Evolutionary conservation across 2,888 invertebrate genomes (phyloP).

Genomic region (Spialia ferax): DNA sequence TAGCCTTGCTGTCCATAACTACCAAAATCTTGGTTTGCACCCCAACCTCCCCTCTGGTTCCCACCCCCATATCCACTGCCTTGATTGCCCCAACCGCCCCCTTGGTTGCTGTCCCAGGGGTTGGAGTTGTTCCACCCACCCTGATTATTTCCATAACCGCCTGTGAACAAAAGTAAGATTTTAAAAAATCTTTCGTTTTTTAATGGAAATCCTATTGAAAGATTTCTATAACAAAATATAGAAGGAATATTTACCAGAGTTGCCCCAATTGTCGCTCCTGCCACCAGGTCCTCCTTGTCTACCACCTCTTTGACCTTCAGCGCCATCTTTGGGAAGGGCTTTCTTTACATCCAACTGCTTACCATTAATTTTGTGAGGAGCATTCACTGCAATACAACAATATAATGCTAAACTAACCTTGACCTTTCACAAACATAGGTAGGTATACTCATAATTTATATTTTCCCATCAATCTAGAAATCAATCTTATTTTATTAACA

Average conservation of each 20-base stretch:
- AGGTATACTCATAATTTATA: too few species aligned
- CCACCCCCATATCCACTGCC: slow-evolving; percentile 50
- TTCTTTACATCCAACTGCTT: slow-evolving; percentile 97
- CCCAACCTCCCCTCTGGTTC: slow-evolving; percentile 68
- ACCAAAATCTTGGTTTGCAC: slow-evolving; percentile 90
- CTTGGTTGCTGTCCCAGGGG: slow-evolving; percentile 75
- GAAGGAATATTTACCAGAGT: slow-evolving; percentile 55
- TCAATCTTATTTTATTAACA: too few species aligned
- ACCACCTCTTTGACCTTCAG: slow-evolving; percentile 85
- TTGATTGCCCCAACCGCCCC: slow-evolving; percentile 60
- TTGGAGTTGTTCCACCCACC: slow-evolving; percentile 82
- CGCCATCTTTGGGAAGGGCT: slow-evolving; percentile 94
- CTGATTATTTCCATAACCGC: slow-evolving; percentile 84
- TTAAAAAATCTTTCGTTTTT: too few species aligned
- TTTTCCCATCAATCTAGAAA: too few species aligned
- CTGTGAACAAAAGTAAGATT: slow-evolving; percentile 50
- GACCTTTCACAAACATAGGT: too few species aligned
- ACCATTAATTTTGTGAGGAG: slow-evolving; percentile 94
- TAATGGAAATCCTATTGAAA: too few species aligned
- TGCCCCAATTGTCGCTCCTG: slow-evolving; percentile 74
- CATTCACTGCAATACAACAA: slow-evolving; percentile 88
- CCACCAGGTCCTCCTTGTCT: slow-evolving; percentile 76
- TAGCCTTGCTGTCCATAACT: slow-evolving; percentile 94
- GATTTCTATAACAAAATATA: too few species aligned
- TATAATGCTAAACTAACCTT: not conserved